Evolutionary conservation across 2,113 vertebrate species (phyloP).

Genomic region (Bos indicus): DNA sequence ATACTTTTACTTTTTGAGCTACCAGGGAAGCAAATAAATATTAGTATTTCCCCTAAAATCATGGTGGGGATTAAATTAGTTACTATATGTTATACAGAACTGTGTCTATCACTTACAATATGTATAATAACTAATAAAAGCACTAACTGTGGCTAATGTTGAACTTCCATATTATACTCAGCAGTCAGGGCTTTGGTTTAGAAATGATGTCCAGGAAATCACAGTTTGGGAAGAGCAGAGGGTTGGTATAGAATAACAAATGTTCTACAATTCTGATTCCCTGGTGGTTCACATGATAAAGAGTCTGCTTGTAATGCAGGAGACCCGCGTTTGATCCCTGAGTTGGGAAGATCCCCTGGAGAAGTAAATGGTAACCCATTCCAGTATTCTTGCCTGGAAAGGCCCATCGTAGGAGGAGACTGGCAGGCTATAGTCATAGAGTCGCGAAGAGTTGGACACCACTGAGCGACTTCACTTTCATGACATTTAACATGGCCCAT

Average conservation of each 20-base stretch:
- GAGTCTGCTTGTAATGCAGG: background rate
- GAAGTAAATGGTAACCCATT: background rate
- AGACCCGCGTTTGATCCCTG: fast-evolving
- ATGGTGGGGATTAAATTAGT: background rate
- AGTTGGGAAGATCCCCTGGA: background rate
- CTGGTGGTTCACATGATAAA: background rate
- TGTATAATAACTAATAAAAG: background rate
- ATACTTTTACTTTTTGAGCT: background rate
- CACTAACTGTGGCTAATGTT: background rate
- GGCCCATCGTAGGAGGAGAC: background rate
- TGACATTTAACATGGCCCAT: background rate
- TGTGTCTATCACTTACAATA: background rate
- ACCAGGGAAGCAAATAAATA: background rate
- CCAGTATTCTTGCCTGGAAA: background rate
- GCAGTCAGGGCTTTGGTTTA: background rate
- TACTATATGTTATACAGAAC: background rate
- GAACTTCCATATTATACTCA: background rate
- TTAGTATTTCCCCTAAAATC: background rate
- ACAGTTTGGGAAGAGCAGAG: background rate
- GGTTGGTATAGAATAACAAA: background rate
- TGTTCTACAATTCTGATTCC: background rate
- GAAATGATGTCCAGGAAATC: background rate
- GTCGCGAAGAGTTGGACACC: background rate
- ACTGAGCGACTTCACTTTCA: background rate
- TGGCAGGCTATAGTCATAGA: background rate